Evolutionary conservation across 2,888 invertebrate species (phyloP).

Genomic region (Tenthredo notha): DNA sequence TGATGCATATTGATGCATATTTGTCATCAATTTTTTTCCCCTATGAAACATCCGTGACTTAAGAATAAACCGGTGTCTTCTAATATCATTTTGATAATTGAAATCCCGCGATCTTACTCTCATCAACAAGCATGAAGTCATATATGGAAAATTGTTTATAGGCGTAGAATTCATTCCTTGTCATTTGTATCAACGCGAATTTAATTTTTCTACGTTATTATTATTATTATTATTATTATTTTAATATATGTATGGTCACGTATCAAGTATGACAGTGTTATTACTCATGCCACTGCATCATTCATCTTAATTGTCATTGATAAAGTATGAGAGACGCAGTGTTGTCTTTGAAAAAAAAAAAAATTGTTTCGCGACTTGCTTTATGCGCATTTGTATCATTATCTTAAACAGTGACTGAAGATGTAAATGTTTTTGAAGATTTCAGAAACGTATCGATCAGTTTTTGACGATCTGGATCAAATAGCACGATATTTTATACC

Average conservation of each 20-base stretch:
- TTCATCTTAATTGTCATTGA: conserved; percentile 38
- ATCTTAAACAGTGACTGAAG: not conserved
- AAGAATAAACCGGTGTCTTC: not conserved
- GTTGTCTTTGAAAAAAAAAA: not conserved
- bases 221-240: conserved; percentile 4
- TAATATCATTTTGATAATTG: not conserved
- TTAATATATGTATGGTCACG: conserved; percentile 14
- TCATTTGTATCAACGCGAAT: not conserved
- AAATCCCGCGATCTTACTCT: not conserved
- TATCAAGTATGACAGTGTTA: conserved; percentile 8
- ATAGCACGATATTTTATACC: not conserved
- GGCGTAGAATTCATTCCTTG: not conserved
- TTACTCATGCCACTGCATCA: conserved; percentile 24
- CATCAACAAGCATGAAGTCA: not conserved
- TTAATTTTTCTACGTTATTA: not conserved
- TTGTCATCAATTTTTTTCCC: not conserved
- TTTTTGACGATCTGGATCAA: not conserved
- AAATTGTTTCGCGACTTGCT: not conserved
- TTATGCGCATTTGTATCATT: not conserved
- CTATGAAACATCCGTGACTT: not conserved
- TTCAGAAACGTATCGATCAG: not conserved
- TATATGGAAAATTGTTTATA: not conserved
- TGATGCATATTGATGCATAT: not conserved
- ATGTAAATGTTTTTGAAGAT: not conserved
- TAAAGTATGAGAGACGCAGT: conserved; percentile 18